Evolutionary conservation across 2,797 vertebrate species (phyloP).

Genomic region (Chlorospingus flavigularis): DNA sequence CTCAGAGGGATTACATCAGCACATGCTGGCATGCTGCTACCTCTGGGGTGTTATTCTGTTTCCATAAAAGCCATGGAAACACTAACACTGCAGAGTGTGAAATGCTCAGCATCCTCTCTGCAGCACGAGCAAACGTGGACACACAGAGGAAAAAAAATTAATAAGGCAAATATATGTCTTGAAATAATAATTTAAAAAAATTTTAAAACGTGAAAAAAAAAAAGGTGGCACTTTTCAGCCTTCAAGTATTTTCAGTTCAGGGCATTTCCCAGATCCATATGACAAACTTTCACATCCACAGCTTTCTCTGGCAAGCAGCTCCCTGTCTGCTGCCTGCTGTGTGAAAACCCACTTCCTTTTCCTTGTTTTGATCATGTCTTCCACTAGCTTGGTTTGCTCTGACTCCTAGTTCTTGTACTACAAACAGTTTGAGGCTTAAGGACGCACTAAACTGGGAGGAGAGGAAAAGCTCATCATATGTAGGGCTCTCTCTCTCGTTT

Average conservation of each 20-base stretch:
- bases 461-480: not conserved
- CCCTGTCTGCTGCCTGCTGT: not conserved
- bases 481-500: not conserved
- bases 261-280: not conserved
- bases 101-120: not conserved
- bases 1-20: conserved; percentile 35
- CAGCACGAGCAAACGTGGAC: not conserved
- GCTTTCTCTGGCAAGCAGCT: conserved; percentile 7
- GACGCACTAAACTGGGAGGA: not conserved
- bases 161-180: not conserved
- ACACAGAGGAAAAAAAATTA: not conserved
- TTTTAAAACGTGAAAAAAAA: too few species aligned
- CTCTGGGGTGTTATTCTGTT: not conserved
- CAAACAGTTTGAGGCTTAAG: not conserved
- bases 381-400: not conserved
- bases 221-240: not conserved
- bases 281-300: not conserved
- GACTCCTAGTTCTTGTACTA: not conserved
- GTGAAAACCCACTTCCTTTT: not conserved
- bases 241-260: not conserved
- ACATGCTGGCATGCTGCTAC: not conserved
- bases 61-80: conserved; percentile 13
- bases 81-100: fast-evolving
- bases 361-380: not conserved
- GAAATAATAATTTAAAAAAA: not conserved